phyloP scores from a whole-genome alignment of 1,140 invertebrate species.

The Neuroterus valhalla region DNA sequence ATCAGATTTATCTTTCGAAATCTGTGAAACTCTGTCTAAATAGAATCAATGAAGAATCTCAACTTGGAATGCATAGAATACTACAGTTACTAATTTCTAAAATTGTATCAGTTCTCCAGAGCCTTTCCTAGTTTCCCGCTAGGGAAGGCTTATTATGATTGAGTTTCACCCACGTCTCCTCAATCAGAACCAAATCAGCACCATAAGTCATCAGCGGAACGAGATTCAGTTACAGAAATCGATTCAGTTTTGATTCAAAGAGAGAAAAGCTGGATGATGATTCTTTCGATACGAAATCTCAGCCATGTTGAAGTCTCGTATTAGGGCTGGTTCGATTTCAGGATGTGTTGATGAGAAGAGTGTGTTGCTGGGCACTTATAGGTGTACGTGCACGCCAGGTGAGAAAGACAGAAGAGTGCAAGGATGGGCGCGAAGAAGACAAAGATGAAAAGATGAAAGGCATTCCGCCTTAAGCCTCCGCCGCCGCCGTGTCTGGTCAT shows the following conservation, averaged over 20 bases:
- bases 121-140: no score
- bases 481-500: conserved; percentile 70
- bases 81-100: no score
- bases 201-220: neutral
- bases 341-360: neutral
- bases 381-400: conserved; percentile 8
- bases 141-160: no score
- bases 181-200: no score
- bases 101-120: no score
- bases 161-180: no score
- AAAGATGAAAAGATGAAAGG: conserved; percentile 69
- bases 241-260: neutral
- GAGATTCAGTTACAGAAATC: conserved; percentile 7
- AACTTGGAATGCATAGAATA: no score
- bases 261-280: conserved; percentile 9
- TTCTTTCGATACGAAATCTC: conserved; percentile 7
- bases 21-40: neutral
- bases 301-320: conserved; percentile 3
- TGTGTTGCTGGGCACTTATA: conserved; percentile 30
- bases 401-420: conserved; percentile 47
- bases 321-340: conserved; percentile 17
- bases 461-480: conserved; percentile 64
- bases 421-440: conserved; percentile 53
- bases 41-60: neutral
- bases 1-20: neutral